Conservation (phyloP, 2,113 vertebrate genomes). For the Mystacornis crossleyi region DNA sequence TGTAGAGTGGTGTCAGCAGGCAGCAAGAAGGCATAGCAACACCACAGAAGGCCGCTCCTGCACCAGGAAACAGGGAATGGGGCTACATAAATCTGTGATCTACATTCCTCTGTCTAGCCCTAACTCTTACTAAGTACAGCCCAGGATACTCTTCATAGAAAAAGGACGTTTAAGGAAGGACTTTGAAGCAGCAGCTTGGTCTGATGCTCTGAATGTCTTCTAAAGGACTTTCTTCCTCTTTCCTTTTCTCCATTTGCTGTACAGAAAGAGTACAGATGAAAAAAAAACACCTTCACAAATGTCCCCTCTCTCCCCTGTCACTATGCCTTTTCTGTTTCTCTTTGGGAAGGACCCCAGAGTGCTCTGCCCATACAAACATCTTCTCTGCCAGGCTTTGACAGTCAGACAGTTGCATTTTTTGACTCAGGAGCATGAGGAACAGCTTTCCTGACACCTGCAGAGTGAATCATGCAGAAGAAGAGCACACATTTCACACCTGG, state of each 20-base stretch:
- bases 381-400: background rate
- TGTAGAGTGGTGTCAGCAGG: background rate
- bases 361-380: background rate
- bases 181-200: background rate
- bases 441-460: constrained; percentile 36
- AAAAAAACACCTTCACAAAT: background rate
- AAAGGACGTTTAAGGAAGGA: background rate
- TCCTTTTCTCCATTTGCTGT: background rate
- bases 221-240: background rate
- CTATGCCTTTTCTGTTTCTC: background rate
- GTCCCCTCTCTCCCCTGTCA: background rate
- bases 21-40: background rate
- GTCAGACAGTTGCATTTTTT: background rate
- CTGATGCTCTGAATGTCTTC: background rate
- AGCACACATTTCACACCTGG: background rate
- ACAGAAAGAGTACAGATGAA: background rate
- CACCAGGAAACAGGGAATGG: background rate
- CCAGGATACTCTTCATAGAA: background rate
- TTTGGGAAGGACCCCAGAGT: background rate
- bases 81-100: background rate
- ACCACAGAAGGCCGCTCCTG: background rate
- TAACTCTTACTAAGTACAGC: background rate
- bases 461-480: background rate
- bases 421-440: background rate
- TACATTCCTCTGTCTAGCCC: background rate